Conservation (phyloP, 2,888 invertebrate genomes). For the Caenorhabditis sp. region DNA sequence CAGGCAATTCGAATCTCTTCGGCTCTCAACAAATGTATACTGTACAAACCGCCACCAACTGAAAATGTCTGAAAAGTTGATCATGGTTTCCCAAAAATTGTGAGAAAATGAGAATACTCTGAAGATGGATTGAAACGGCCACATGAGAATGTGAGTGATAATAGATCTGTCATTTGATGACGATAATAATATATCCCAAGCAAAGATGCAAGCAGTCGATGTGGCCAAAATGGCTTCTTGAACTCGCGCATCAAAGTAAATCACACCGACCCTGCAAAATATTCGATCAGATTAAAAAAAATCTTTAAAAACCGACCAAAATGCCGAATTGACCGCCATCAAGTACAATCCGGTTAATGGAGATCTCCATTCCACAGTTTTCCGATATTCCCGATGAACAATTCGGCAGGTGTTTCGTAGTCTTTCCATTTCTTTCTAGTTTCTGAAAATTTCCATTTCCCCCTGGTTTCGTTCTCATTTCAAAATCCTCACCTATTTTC, state of each 20-base stretch:
- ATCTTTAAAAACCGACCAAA: constrained; percentile 64
- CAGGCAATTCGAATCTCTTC: constrained; percentile 42
- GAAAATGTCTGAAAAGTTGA: constrained; percentile 35
- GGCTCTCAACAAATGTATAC: constrained; percentile 29
- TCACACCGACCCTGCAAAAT: constrained; percentile 44
- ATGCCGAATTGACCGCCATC: constrained; percentile 60
- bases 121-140: constrained; percentile 62
- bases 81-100: not conserved
- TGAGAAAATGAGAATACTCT: constrained; percentile 29
- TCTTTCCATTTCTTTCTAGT: constrained; percentile 18
- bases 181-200: constrained; percentile 62
- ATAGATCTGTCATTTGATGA: constrained; percentile 58
- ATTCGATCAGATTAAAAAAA: constrained; percentile 4
- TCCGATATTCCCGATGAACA: constrained; percentile 34
- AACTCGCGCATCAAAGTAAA: constrained; percentile 48
- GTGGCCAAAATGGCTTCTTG: constrained; percentile 48
- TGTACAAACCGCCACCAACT: constrained; percentile 44
- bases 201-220: constrained; percentile 50
- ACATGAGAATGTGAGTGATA: constrained; percentile 56
- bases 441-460: not conserved
- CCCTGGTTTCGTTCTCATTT: not conserved
- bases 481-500: too few relatives aligned
- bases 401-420: constrained; percentile 19
- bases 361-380: constrained; percentile 61
- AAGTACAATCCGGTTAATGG: constrained; percentile 62